Base-by-base conservation (phyloP, 2,113 vertebrate species). In the Passer domesticus region DNA sequence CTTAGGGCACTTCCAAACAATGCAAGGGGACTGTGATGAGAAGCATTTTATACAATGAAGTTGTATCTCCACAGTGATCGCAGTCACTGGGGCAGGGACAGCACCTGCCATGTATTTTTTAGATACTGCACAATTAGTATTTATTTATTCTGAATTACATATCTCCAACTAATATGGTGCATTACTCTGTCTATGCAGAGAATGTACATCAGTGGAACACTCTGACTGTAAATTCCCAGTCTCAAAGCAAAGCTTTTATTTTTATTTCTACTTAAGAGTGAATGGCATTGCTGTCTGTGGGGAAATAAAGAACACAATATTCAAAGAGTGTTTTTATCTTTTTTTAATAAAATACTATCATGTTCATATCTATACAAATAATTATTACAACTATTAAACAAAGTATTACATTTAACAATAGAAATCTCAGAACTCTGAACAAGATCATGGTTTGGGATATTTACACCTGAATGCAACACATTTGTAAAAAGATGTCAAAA, bases 341-440 rank as follows among this genome's bases (percentile, higher is more conserved):
- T 98, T 97, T 98, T 98, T 98, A 98, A 98, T 98, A 98, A 98
- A 98, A 98, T 98, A 98, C 98, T 97, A 98, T 98, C 63, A 64
- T 95, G 90, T 98, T 97, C 95, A 83, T 98, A 95, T 97, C 98
- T 98, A 98, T 98, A 98, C 98, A 98, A 98, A 98, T 98, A 98
- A 97, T 98, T 98, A 98, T 98, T 98, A 98, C 98, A 98, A 94
- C 98, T 97, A 96, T 97, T 87, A 96, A 98, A 98, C 97, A 98
- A 98, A 98, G 96, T 98, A 94, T 98, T 98, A 98, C 98, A 97
- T 96, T 97, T 97, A 97, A 97, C 97, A 97, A 95, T 98, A 98
- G 97, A 98, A 98, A 98, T 98, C 96, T 98, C 94, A 93, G 96
- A 97, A 93, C 95, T 97, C 97, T 98, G 97, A 98, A 97, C 92